A percentile compares a stretch with the other conserved stretches of the same genome.
Evolutionary conservation across 2,113 vertebrate genomes (phyloP).

Genomic region (Phycodurus eques): DNA sequence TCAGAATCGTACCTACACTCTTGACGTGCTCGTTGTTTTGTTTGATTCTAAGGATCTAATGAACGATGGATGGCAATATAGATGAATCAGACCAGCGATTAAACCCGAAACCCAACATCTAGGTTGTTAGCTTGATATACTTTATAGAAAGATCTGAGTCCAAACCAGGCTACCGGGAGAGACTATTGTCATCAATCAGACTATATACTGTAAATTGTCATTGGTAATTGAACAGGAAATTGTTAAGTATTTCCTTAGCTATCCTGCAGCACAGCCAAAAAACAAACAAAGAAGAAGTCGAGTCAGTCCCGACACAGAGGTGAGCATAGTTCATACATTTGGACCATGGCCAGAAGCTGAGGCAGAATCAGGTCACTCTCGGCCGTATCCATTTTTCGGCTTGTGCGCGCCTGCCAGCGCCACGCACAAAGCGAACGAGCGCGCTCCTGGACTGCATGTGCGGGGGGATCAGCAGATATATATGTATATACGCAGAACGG

Average conservation of each 20-base stretch:
- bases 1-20: too few species aligned
- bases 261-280: neutral
- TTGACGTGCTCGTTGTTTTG: too few species aligned
- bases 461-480: neutral
- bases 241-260: neutral
- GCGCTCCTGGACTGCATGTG: conserved; percentile 62
- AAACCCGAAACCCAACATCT: too few species aligned
- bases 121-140: too few species aligned
- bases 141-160: too few species aligned
- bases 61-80: too few species aligned
- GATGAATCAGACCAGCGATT: too few species aligned
- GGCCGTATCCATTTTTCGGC: conserved; percentile 64
- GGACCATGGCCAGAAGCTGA: conserved; percentile 54
- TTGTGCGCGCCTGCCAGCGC: conserved; percentile 61
- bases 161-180: too few species aligned
- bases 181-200: neutral
- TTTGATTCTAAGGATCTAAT: too few species aligned
- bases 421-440: conserved; percentile 64
- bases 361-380: conserved; percentile 75
- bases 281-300: conserved; percentile 20
- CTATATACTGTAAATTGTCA: neutral
- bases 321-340: conserved; percentile 45
- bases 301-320: conserved; percentile 38
- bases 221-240: neutral
- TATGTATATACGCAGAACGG: conserved; percentile 7